phyloP scores from a whole-genome alignment of 2,888 invertebrate species.

The Drosophila dives region DNA sequence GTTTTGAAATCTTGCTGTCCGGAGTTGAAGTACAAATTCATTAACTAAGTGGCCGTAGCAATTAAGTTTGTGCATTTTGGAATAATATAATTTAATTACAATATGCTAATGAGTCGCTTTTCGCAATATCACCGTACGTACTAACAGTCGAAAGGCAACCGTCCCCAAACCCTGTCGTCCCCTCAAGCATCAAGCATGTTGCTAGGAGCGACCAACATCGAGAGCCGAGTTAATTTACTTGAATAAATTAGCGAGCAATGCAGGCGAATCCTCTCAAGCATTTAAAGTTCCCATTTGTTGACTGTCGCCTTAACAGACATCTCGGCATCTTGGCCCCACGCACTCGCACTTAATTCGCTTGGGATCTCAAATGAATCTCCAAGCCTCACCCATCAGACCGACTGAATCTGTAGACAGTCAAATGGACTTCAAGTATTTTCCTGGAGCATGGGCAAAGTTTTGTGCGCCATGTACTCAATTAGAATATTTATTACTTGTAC shows the following conservation, averaged over 20 bases:
- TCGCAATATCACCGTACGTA: constrained; percentile 44
- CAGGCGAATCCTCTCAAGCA: constrained; percentile 52
- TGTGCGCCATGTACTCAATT: constrained; percentile 44
- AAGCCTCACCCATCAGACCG: constrained; percentile 23
- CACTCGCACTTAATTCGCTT: constrained; percentile 20
- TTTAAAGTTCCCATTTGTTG: constrained; percentile 49
- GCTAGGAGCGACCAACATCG: constrained; percentile 33
- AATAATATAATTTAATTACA: constrained; percentile 80
- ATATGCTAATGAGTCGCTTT: constrained; percentile 75
- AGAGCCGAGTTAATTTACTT: constrained; percentile 71
- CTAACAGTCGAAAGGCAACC: neutral
- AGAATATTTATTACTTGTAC: constrained; percentile 53
- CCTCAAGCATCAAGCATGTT: constrained; percentile 11
- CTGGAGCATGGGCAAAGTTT: constrained; percentile 15
- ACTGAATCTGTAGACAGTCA: constrained; percentile 19
- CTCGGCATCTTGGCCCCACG: constrained; percentile 2
- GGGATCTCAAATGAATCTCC: constrained; percentile 32
- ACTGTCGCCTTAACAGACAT: constrained; percentile 28
- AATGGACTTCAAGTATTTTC: constrained; percentile 43
- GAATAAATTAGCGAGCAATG: constrained; percentile 73
- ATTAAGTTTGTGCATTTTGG: constrained; percentile 78
- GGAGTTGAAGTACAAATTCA: constrained; percentile 70
- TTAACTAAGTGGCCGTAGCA: constrained; percentile 78
- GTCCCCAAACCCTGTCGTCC: neutral
- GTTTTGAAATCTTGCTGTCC: constrained; percentile 37